Base-by-base conservation (phyloP, 2,113 vertebrate species). In the Epinephelus lanceolatus region DNA sequence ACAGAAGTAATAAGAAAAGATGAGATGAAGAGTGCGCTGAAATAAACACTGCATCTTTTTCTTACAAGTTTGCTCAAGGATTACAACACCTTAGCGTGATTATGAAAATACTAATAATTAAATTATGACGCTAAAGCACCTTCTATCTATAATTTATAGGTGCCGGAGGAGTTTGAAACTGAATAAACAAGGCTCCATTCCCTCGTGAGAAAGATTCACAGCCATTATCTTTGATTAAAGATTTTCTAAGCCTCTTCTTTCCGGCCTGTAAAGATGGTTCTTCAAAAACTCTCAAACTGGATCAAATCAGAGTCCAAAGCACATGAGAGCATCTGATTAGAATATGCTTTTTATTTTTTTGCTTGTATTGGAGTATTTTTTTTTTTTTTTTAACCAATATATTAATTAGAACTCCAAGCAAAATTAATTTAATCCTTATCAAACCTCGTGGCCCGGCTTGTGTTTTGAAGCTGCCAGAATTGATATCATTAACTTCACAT, bases 211-310 rank as follows among this genome's bases (percentile, higher is more conserved):
- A 71, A 76, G 57, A 88, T 73, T 73, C n/a, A 2, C 3, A 49
- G 61, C 37, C 12, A 78, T 80, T 87, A 83, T 84, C 73, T 77
- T 70, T 83, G 80, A 89, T 83, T 76, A 81, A 82, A 66, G 51
- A 49, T 55, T 87, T 70, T 80, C 51, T 78, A 30, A 83, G 63
- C 51, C 25, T 55, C 75, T 76, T 71, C 65, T 87, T 70, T 66
- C 18, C 68, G 60, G 53, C 49, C 55, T 27, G 23, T 13, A 15
- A 76, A 21, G 30, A 78, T 6, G 42, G 7, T 51, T 74, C 52
- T 53, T 87, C 27, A 67, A 78, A 85, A 78, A 0, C 76, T 71
- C 23, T 15, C 76, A 82, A 83, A 81, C 63, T 63, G 55, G 23
- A 85, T 76, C 51, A 83, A 79, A 80, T 71, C 73, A 71, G 77